Conservation (phyloP, 2,797 vertebrate genomes). For the Scomberomorus guttatus region DNA sequence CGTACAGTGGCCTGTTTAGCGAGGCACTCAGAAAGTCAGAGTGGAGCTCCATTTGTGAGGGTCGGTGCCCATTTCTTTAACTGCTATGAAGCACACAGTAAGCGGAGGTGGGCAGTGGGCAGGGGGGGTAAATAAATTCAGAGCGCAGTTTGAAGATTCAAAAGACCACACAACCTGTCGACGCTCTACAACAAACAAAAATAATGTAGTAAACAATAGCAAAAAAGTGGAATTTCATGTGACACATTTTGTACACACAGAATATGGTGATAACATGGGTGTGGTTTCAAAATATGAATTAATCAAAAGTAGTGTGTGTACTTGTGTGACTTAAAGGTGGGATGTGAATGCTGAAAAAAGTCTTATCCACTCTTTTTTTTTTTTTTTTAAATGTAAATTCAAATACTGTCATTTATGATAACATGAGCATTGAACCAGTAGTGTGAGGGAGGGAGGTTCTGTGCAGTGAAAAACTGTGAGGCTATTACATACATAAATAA, state of each 20-base stretch:
- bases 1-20: constrained; percentile 57
- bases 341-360: constrained; percentile 63
- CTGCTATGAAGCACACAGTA: constrained; percentile 42
- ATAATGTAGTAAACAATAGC: constrained; percentile 67
- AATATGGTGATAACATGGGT: constrained; percentile 78
- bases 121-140: constrained; percentile 30
- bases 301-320: constrained; percentile 56
- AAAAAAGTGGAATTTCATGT: constrained; percentile 69
- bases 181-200: constrained; percentile 72
- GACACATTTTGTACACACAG: constrained; percentile 81
- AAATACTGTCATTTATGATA: constrained; percentile 55
- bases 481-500: constrained; percentile 83
- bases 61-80: constrained; percentile 58
- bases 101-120: constrained; percentile 10
- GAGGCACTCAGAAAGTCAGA: constrained; percentile 58
- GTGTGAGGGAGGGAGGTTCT: constrained; percentile 73
- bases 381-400: constrained; percentile 40
- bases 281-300: constrained; percentile 60
- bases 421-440: constrained; percentile 75
- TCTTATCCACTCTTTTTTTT: constrained; percentile 38
- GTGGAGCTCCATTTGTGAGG: constrained; percentile 54
- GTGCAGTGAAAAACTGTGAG: constrained; percentile 80
- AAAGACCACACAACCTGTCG: constrained; percentile 68
- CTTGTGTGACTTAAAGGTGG: constrained; percentile 66
- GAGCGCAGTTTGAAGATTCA: constrained; percentile 48